Evolutionary conservation across 1,140 invertebrate species (phyloP), one percentile per base, ranked within the genome.

Genomic region (Lithobius niger): DNA sequence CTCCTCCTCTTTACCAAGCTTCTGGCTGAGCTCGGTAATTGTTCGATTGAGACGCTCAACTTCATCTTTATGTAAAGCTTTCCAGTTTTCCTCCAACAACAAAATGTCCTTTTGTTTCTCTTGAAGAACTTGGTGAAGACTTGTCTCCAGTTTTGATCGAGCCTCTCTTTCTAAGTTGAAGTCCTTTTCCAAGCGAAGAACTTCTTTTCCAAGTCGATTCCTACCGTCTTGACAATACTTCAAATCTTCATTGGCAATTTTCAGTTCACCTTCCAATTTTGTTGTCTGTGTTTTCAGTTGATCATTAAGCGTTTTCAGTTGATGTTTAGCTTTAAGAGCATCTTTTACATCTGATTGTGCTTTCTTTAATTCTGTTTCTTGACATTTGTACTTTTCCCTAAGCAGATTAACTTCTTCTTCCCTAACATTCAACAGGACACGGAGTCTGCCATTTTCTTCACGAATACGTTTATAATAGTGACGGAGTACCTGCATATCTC

Each of bases 161-260:
- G 44, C 44, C 19, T 47, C 44, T 47, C 44, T 15, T 21, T 47
- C 44, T 10, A 47, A 21, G 22, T 47, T 47, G 44, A 47, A 47
- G 22, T 47, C 44, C 22, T 47, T 47, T 22, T 47, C 44, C 10
- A 47, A 10, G 19, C 44, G 44, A 13, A 47, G 19, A 21, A 47
- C 44, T 47, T 47, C 44, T 47, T 47, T 47, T 10, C 13, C 44
- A 6, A 47, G 44, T 13, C 44, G 44, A 21, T 47, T 47, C 22
- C 44, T 15, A 15, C 15, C 44, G 6, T 47, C 44, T 47, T 47
- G 44, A 22, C 10, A 47, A 21, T 47, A 47, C 6, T 47, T 47
- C 6, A 47, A 47, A 21, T 47, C 44, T 47, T 47, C 15, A 13
- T 47, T 47, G 13, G 10, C 10, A 13, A 15, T 22, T 47, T 21